These are phyloP conservation scores for Morpho deidamia DNA, from an alignment of 2,888 invertebrate genomes.

Conservation along the genomic window DNA sequence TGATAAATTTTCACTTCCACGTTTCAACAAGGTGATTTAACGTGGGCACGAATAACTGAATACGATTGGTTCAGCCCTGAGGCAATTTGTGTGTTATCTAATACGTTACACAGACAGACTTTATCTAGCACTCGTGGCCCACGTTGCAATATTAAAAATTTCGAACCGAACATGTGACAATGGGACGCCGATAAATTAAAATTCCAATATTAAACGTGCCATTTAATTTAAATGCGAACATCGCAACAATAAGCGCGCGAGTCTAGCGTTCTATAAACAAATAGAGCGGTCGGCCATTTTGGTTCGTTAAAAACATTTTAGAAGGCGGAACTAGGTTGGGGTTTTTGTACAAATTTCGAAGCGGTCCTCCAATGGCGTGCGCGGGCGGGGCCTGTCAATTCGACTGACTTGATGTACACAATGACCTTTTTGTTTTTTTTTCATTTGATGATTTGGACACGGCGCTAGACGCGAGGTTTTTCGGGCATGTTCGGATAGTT, in stretches of 20 bases:
- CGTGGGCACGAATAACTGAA: slow-evolving; percentile 18
- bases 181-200: slow-evolving; percentile 31
- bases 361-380: slow-evolving; percentile 70
- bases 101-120: slow-evolving; percentile 15
- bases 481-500: slow-evolving; percentile 18
- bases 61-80: slow-evolving; percentile 26
- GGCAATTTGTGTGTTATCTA: slow-evolving; percentile 25
- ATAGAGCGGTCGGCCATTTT: slow-evolving; percentile 71
- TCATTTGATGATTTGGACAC: slow-evolving; percentile 39
- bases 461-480: slow-evolving; percentile 22
- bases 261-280: slow-evolving; percentile 59
- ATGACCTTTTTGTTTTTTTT: slow-evolving; percentile 55
- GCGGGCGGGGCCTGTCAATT: slow-evolving; percentile 74
- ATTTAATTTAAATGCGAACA: slow-evolving; percentile 33
- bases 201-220: slow-evolving; percentile 36
- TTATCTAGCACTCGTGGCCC: slow-evolving; percentile 7
- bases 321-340: slow-evolving; percentile 76
- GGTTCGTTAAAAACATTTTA: slow-evolving; percentile 72
- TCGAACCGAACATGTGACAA: slow-evolving; percentile 16
- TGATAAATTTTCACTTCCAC: slow-evolving; percentile 26
- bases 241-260: slow-evolving; percentile 31
- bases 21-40: slow-evolving; percentile 17
- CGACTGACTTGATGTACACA: slow-evolving; percentile 69
- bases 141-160: slow-evolving; percentile 16
- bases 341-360: slow-evolving; percentile 75